These are phyloP conservation scores for Aphelenchoides avenae DNA, from an alignment of 1,140 invertebrate genomes.

Conservation along the genomic window DNA sequence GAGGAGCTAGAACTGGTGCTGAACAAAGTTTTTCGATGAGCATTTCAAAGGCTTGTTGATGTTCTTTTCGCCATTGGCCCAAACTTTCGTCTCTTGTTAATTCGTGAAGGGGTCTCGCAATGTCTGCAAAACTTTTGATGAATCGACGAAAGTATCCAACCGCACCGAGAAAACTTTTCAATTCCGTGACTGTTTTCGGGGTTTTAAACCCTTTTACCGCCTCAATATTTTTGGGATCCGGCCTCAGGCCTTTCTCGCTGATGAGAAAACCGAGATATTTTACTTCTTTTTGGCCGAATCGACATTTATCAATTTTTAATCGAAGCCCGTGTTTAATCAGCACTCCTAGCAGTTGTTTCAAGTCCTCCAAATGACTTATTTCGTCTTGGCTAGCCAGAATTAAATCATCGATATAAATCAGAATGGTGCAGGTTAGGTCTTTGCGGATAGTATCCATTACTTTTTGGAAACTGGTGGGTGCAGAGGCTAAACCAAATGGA, in stretches of 20 bases:
- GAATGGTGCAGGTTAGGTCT: conserved; percentile 15
- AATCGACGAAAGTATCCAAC: conserved; percentile 31
- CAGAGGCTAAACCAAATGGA: conserved; percentile 23
- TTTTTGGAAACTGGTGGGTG: conserved; percentile 19
- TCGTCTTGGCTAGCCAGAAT: not conserved
- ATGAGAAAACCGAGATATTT: conserved; percentile 26
- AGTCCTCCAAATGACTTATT: conserved; percentile 16
- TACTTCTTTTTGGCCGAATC: conserved; percentile 16
- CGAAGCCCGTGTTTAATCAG: conserved; percentile 4
- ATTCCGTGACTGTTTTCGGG: conserved; percentile 23
- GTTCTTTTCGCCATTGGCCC: conserved; percentile 6
- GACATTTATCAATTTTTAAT: conserved; percentile 9
- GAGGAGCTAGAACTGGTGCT: conserved; percentile 30
- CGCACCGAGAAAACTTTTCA: conserved; percentile 28
- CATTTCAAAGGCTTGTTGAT: conserved; percentile 23
- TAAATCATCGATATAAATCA: conserved; percentile 19
- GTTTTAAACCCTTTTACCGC: conserved; percentile 10
- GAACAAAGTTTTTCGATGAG: conserved; percentile 15
- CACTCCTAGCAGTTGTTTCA: conserved; percentile 17
- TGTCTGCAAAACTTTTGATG: conserved; percentile 21
- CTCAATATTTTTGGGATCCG: conserved; percentile 19
- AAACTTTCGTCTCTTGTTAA: conserved; percentile 22
- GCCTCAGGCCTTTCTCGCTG: conserved; percentile 19
- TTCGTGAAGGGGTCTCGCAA: conserved; percentile 16
- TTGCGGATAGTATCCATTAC: conserved; percentile 23